Conservation (phyloP, 1,140 invertebrate species). For the Schlechtendalia chinensis region DNA sequence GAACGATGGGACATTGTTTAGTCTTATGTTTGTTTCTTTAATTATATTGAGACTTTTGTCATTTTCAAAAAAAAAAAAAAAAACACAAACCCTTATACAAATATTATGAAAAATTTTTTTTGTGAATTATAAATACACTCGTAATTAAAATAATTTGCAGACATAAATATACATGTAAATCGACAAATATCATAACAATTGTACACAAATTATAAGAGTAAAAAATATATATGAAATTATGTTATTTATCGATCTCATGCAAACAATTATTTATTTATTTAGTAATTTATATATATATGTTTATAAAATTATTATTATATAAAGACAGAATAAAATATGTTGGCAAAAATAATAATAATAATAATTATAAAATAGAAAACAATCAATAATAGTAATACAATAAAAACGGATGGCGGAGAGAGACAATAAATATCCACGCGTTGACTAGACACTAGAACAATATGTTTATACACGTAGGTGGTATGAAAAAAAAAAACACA, state of each 20-base stretch:
- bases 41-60: background rate
- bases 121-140: background rate
- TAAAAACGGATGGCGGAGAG: constrained; percentile 34
- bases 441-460: constrained; percentile 47
- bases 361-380: constrained; percentile 1
- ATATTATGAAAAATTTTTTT: constrained; percentile 7
- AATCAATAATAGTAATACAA: constrained; percentile 18
- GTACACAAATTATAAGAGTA: background rate
- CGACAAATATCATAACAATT: background rate
- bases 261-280: background rate
- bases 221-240: background rate
- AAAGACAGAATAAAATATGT: too few species aligned
- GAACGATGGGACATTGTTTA: background rate
- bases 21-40: background rate
- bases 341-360: background rate
- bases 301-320: too few species aligned
- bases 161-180: background rate
- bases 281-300: too few species aligned
- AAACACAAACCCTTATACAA: background rate
- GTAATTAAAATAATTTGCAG: constrained; percentile 9
- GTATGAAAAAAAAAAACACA: constrained; percentile 18
- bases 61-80: background rate
- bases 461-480: constrained; percentile 35
- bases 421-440: constrained; percentile 14
- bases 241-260: background rate